phyloP scores from a whole-genome alignment of 1,140 invertebrate genomes.

The Megathymus violae region DNA sequence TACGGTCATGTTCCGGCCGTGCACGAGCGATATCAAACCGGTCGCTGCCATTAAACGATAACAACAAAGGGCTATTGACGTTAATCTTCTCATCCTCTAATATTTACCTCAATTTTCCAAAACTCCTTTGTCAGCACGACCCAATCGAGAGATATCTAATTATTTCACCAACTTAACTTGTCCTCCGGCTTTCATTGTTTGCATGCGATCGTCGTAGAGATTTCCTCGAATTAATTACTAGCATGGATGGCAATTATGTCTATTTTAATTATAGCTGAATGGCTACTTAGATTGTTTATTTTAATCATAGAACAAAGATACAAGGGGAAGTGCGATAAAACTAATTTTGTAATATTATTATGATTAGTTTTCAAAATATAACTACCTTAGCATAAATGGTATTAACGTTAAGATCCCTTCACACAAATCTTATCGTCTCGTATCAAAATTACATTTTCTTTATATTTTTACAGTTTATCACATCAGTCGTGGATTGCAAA shows the following conservation, averaged over 20 bases:
- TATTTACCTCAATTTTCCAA: conserved; percentile 54
- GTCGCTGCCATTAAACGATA: conserved; percentile 59
- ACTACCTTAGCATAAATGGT: too few species aligned
- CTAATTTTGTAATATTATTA: too few species aligned
- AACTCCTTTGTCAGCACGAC: conserved; percentile 55
- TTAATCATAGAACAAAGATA: too few species aligned
- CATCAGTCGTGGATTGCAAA: too few species aligned
- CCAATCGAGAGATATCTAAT: conserved; percentile 55
- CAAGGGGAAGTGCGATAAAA: too few species aligned
- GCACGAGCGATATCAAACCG: conserved; percentile 35
- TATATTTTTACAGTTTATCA: too few species aligned
- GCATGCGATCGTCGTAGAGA: conserved; percentile 54
- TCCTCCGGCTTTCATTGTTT: conserved; percentile 59
- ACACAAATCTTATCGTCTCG: too few species aligned
- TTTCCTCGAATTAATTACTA: conserved; percentile 50
- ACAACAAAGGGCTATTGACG: conserved; percentile 56
- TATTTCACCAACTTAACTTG: conserved; percentile 49
- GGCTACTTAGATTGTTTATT: conserved; percentile 35
- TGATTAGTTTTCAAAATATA: too few species aligned
- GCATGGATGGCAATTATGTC: conserved; percentile 53
- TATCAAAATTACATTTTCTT: too few species aligned
- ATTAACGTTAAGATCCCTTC: too few species aligned
- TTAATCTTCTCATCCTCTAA: conserved; percentile 65
- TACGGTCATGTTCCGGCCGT: conserved; percentile 46
- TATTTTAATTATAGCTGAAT: conserved; percentile 39